phyloP scores from a whole-genome alignment of 2,888 invertebrate genomes.

The Aspidapion aeneum region DNA sequence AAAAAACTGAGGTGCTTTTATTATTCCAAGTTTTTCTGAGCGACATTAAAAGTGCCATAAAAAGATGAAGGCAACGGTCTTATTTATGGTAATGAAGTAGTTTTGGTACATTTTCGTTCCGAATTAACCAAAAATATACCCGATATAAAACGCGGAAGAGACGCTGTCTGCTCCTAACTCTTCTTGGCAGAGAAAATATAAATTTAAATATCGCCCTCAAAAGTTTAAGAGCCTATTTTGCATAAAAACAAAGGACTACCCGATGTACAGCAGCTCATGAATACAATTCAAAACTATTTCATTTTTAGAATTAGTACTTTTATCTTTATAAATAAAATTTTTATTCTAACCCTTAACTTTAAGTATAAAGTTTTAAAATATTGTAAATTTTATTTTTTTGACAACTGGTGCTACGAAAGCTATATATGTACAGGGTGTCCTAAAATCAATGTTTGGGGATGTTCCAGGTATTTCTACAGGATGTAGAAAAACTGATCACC shows the following conservation, averaged over 20 bases:
- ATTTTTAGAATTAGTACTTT: constrained; percentile 22
- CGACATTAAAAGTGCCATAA: constrained; percentile 14
- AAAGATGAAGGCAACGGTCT: constrained; percentile 21
- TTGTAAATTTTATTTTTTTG: no score
- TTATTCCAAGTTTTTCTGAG: neutral
- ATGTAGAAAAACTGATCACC: no score
- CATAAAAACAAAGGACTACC: constrained; percentile 30
- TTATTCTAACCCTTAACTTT: no score
- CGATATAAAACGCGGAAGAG: constrained; percentile 30
- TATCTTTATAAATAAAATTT: constrained; percentile 24
- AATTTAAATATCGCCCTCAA: constrained; percentile 29
- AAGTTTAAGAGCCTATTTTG: constrained; percentile 30
- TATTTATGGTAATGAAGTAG: constrained; percentile 35
- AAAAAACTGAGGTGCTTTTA: neutral
- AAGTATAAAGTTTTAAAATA: no score
- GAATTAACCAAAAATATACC: constrained; percentile 34
- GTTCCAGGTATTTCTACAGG: no score
- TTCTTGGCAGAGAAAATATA: constrained; percentile 27
- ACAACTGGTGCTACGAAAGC: no score
- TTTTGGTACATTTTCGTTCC: constrained; percentile 32
- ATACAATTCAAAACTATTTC: constrained; percentile 25
- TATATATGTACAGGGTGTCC: no score
- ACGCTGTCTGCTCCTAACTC: constrained; percentile 28
- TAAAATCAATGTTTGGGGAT: no score
- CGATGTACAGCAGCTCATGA: constrained; percentile 19